Evolutionary conservation across 2,888 invertebrate species (phyloP).

Genomic region (Plutella xylostella): DNA sequence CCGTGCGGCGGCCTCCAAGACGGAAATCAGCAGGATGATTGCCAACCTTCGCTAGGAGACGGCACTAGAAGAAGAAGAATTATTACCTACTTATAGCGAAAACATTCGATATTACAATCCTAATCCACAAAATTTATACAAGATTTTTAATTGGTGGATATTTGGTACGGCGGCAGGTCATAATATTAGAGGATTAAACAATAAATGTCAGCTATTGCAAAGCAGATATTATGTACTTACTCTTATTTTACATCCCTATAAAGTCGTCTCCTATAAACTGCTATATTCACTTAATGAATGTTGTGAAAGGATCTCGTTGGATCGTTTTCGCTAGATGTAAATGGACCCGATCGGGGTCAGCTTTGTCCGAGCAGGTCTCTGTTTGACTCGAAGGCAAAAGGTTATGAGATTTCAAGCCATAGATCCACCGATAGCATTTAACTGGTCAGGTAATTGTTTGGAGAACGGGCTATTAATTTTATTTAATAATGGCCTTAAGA

Average conservation of each 20-base stretch:
- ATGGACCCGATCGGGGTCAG: constrained; percentile 27
- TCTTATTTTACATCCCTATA: constrained; percentile 3
- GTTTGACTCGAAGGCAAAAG: constrained; percentile 58
- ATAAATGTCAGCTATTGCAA: too few species aligned
- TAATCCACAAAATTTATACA: too few species aligned
- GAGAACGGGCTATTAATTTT: constrained; percentile 58
- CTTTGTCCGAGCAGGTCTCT: constrained; percentile 24
- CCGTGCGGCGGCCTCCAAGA: too few species aligned
- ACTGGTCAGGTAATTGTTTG: constrained; percentile 61
- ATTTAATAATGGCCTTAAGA: constrained; percentile 48
- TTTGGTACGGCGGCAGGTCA: too few species aligned
- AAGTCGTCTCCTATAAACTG: constrained; percentile 5
- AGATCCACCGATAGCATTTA: constrained; percentile 64
- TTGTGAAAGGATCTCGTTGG: constrained; percentile 9
- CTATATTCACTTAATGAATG: constrained; percentile 4
- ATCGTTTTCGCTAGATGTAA: constrained; percentile 25
- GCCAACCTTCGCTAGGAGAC: too few species aligned
- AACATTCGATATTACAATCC: too few species aligned
- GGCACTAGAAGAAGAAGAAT: too few species aligned
- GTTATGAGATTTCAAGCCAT: constrained; percentile 62
- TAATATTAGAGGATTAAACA: too few species aligned
- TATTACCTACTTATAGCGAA: too few species aligned
- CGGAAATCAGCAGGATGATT: too few species aligned
- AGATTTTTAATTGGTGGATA: too few species aligned
- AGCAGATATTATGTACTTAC: too few species aligned